These are phyloP conservation scores for Mesochorus sp. DNA, from an alignment of 2,888 invertebrate species.

Conservation along the genomic window DNA sequence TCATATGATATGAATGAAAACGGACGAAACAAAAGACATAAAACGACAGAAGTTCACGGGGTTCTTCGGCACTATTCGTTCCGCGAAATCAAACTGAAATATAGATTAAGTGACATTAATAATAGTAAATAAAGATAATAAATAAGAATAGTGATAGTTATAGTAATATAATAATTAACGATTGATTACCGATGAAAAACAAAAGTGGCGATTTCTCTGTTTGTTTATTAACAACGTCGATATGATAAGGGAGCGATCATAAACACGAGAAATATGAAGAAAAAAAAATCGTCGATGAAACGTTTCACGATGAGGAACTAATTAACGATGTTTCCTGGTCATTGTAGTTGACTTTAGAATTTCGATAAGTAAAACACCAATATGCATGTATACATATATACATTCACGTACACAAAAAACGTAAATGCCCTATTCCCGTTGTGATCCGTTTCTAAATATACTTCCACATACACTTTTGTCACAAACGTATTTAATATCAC, in stretches of 20 bases:
- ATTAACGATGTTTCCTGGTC: conserved; percentile 49
- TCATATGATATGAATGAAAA: neutral
- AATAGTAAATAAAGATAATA: neutral
- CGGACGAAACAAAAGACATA: neutral
- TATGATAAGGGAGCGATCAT: neutral
- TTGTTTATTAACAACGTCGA: conserved; percentile 17
- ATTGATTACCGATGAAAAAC: neutral
- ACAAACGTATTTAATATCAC: neutral
- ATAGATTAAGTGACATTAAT: neutral
- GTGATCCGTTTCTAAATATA: conserved; percentile 26
- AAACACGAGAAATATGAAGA: conserved; percentile 7
- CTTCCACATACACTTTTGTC: conserved; percentile 16
- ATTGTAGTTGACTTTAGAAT: conserved; percentile 48
- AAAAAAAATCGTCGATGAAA: conserved; percentile 15
- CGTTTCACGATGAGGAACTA: neutral
- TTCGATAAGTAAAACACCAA: conserved; percentile 25
- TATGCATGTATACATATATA: conserved; percentile 44
- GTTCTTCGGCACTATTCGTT: conserved; percentile 27
- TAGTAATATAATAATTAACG: neutral
- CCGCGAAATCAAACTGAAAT: conserved; percentile 22
- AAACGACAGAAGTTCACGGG: neutral
- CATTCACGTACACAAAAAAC: conserved; percentile 41
- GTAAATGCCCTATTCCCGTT: conserved; percentile 18
- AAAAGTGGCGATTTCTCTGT: conserved; percentile 18
- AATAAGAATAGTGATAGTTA: conserved; percentile 15